Conservation (phyloP, 2,888 invertebrate genomes). For the Ectemnius cavifrons region DNA sequence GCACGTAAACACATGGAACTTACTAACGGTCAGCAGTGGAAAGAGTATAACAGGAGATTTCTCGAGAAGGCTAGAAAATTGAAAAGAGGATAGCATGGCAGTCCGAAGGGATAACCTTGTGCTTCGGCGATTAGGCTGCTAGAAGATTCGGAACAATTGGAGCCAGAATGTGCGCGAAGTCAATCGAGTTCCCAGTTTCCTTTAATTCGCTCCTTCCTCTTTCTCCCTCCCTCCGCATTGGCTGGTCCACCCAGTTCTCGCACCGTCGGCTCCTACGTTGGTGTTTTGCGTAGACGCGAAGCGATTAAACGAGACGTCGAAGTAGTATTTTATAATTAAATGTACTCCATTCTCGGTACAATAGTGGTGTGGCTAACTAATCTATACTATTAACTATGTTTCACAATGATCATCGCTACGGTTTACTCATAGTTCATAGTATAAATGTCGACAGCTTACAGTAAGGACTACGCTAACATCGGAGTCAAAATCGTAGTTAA, state of each 20-base stretch:
- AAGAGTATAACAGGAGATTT: no score
- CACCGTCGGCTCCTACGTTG: not conserved
- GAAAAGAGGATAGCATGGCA: slow-evolving; percentile 23
- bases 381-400: slow-evolving; percentile 54
- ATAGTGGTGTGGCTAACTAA: slow-evolving; percentile 52
- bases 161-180: not conserved
- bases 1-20: no score
- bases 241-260: no score
- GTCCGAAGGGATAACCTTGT: slow-evolving; percentile 4
- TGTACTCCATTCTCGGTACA: slow-evolving; percentile 55
- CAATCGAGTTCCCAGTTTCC: not conserved
- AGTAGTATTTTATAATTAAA: slow-evolving; percentile 50
- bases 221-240: slow-evolving; percentile 10
- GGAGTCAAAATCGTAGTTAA: slow-evolving; percentile 47
- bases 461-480: slow-evolving; percentile 49
- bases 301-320: slow-evolving; percentile 48
- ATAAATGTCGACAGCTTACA: slow-evolving; percentile 54
- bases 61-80: not conserved
- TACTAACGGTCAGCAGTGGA: no score
- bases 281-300: slow-evolving; percentile 12
- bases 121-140: not conserved
- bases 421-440: slow-evolving; percentile 53
- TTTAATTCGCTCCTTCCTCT: not conserved
- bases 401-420: slow-evolving; percentile 51
- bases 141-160: not conserved